Base-by-base conservation (phyloP, 2,113 vertebrate species). In the Nycticryphes semicollaris region DNA sequence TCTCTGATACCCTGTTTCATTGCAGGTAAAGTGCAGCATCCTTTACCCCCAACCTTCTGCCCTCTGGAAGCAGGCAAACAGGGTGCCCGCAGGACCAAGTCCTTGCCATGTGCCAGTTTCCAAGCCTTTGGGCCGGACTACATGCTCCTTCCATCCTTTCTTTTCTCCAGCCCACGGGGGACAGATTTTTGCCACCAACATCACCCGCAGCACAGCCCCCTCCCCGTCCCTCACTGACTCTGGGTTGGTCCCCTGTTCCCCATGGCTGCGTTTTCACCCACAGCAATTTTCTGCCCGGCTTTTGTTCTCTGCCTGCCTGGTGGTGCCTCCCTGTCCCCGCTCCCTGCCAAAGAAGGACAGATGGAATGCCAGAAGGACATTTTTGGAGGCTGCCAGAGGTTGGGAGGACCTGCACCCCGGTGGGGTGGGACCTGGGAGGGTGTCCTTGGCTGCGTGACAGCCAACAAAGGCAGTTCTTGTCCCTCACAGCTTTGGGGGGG, bases 51-150 rank as follows among this genome's bases (percentile, higher is more conserved):
- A 9, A 19, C 7, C 25, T 79, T 27, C 33, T 6, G 41, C 14
- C 25, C 0, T 0, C 0, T 0, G 72, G 51, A 39, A 72, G 27
- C 3, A 2, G 17, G 3, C 2, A 0, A 7, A 28, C 62, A 60
- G 48, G 37, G 75, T 8, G 12, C 6, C 1, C 1, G 22, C n/a
- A 48, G 64, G 12, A 53, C 23, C 41, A 19, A 20, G 24, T 24
- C 23, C 25, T 62, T 19, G 54, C 31, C 54, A 3, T 11, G 23
- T 8, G 0, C 5, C 0, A 1, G 14, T 76, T 73, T 24, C 59
- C 4, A 0, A 56, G 25, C 31, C 43, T 33, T 64, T 56, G 39
- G 59, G 15, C 31, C 9, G 37, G 10, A 6, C 19, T 60, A 8
- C 37, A 33, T 6, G 33, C 59, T 77, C 45, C 45, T 25, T 28